phyloP scores from a whole-genome alignment of 2,888 invertebrate species.

The Ophonus ardosiacus region DNA sequence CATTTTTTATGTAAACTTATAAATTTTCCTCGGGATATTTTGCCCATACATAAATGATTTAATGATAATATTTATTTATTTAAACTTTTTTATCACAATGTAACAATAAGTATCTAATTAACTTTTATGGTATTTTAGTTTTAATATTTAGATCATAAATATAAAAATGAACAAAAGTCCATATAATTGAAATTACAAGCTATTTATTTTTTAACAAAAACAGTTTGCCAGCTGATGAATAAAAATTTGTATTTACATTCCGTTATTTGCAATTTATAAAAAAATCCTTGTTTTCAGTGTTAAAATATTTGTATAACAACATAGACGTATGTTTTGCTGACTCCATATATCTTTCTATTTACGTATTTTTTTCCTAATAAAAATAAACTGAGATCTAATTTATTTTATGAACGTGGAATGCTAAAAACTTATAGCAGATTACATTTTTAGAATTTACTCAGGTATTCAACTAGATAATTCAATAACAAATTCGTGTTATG shows the following conservation, averaged over 20 bases:
- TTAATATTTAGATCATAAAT: neutral
- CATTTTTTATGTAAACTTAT: neutral
- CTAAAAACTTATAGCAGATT: neutral
- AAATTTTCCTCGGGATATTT: neutral
- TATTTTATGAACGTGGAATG: constrained; percentile 19
- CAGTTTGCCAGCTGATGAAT: neutral
- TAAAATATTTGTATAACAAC: constrained; percentile 28
- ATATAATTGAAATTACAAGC: neutral
- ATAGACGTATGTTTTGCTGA: neutral
- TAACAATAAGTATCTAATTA: neutral
- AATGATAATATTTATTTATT: neutral
- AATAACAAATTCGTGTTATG: too few species aligned
- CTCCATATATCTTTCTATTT: constrained; percentile 15
- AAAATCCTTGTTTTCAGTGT: neutral
- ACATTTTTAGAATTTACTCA: neutral
- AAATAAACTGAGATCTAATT: constrained; percentile 36
- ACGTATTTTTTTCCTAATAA: constrained; percentile 15
- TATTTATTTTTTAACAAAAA: neutral
- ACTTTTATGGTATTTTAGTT: neutral
- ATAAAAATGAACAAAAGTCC: neutral
- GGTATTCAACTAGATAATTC: too few species aligned
- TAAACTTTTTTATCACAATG: neutral
- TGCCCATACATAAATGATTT: too few species aligned
- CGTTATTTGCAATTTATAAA: constrained; percentile 5
- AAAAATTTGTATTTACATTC: neutral